Evolutionary conservation across 2,888 invertebrate genomes (phyloP).

Genomic region (Nephrotoma appendiculata): DNA sequence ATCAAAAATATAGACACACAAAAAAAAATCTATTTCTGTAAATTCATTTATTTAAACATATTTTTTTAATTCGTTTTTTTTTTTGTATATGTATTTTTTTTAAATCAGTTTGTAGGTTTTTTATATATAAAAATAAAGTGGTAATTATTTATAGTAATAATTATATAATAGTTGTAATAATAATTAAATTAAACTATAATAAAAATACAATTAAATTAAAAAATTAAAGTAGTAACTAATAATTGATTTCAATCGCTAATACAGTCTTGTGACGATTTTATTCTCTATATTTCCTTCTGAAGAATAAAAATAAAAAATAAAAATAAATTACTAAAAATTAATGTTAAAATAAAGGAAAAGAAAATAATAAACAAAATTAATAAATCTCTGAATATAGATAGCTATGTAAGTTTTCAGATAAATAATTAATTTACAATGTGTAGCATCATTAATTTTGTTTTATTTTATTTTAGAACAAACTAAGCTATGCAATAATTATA

Average conservation of each 20-base stretch:
- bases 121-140: background rate
- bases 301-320: background rate
- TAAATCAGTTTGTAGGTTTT: background rate
- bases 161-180: background rate
- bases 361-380: background rate
- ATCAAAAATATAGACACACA: too few species aligned
- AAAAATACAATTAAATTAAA: background rate
- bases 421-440: background rate
- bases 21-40: background rate
- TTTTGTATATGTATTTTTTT: background rate
- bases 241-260: slow-evolving; percentile 2
- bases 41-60: background rate
- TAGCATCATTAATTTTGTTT: background rate
- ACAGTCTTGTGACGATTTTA: slow-evolving; percentile 2
- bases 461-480: background rate
- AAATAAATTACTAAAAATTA: background rate
- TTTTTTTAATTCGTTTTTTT: background rate
- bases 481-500: background rate
- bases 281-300: background rate
- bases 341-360: background rate
- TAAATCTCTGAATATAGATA: background rate
- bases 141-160: background rate
- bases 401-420: background rate
- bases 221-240: background rate
- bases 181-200: background rate